A percentile compares a stretch with the other conserved stretches of the same genome.
phyloP scores from a whole-genome alignment of 2,888 invertebrate genomes.

The Eremobia ochroleuca region DNA sequence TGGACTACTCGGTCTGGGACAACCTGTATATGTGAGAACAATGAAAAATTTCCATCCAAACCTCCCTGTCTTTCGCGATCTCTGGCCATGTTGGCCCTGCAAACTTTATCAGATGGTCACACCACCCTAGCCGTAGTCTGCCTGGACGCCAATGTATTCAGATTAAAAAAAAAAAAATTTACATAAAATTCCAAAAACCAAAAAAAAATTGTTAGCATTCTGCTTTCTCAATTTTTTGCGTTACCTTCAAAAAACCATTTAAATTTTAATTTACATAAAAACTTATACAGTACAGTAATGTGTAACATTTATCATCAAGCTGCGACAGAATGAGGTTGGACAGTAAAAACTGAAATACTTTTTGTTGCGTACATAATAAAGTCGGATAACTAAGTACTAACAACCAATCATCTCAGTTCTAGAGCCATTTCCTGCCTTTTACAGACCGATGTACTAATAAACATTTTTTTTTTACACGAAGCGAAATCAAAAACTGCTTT shows the following conservation, averaged over 20 bases:
- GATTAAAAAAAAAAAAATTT: not conserved
- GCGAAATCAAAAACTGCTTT: slow-evolving; percentile 31
- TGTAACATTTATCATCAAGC: slow-evolving; percentile 13
- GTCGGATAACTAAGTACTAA: not conserved
- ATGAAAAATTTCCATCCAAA: no score
- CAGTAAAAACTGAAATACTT: not conserved
- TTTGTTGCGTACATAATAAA: not conserved
- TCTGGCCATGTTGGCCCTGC: no score
- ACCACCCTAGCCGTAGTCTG: no score
- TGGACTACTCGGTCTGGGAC: no score
- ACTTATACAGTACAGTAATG: not conserved
- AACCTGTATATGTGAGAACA: no score
- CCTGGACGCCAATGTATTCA: no score
- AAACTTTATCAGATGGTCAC: no score
- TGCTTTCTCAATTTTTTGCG: not conserved
- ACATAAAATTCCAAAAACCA: not conserved
- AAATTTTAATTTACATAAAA: not conserved
- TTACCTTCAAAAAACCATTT: not conserved
- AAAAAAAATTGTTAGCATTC: not conserved
- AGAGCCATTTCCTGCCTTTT: slow-evolving; percentile 6
- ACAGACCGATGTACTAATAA: not conserved
- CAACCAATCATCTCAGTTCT: not conserved
- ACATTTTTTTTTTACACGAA: not conserved
- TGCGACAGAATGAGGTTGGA: slow-evolving; percentile 13
- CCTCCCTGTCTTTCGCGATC: no score